Evolutionary conservation across 2,888 invertebrate species (phyloP).

Genomic region (Rhodophaea formosa): DNA sequence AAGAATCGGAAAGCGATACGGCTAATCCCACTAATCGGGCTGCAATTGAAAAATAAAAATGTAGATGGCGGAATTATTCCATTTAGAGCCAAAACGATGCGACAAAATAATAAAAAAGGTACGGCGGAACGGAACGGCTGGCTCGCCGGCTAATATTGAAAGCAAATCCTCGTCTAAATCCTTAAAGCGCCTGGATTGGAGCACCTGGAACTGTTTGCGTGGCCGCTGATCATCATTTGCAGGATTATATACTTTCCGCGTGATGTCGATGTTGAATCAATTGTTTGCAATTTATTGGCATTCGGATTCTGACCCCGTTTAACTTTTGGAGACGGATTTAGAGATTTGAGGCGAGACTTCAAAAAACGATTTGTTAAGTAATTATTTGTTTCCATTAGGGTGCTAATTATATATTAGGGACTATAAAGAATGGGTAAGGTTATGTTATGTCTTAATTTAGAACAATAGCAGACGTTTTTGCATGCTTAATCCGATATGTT

Average conservation of each 20-base stretch:
- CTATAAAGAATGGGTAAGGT: too few relatives aligned
- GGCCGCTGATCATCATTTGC: conserved; percentile 71
- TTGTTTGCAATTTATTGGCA: conserved; percentile 52
- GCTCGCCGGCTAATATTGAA: conserved; percentile 79
- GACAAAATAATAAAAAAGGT: conserved; percentile 81
- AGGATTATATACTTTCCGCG: conserved; percentile 76
- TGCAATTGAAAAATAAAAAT: conserved; percentile 83
- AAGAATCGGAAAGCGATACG: conserved; percentile 78
- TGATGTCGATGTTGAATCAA: conserved; percentile 70
- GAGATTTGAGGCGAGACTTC: conserved; percentile 25
- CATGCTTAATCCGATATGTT: too few relatives aligned
- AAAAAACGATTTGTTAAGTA: conserved; percentile 1
- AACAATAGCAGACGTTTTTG: too few relatives aligned
- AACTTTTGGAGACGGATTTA: conserved; percentile 48
- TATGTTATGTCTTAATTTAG: too few relatives aligned
- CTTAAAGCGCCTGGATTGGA: conserved; percentile 78
- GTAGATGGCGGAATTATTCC: conserved; percentile 81
- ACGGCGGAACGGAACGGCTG: conserved; percentile 67
- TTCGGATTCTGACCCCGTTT: conserved; percentile 41
- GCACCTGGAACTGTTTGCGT: conserved; percentile 77
- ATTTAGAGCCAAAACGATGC: conserved; percentile 80
- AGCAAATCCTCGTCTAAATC: conserved; percentile 81
- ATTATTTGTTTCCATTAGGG: too few relatives aligned
- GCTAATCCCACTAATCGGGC: conserved; percentile 81
- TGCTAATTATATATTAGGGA: too few relatives aligned